Evolutionary conservation across 2,797 vertebrate species (phyloP).

Genomic region (Nyctibius grandis): DNA sequence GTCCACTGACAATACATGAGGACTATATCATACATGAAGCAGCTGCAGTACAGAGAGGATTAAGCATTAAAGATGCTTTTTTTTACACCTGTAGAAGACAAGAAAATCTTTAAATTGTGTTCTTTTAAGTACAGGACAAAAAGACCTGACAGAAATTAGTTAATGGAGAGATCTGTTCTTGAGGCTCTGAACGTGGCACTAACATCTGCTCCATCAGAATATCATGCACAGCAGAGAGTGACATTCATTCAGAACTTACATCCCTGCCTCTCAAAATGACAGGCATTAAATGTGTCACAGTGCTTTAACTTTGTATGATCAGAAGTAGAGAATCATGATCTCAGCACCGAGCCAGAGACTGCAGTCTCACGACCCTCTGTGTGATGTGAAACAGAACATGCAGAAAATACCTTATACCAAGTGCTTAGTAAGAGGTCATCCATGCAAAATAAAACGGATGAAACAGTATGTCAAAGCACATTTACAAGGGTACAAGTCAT

Average conservation of each 20-base stretch:
- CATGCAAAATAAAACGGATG: background rate
- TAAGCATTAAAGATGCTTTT: conserved; percentile 55
- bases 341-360: background rate
- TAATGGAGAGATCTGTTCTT: background rate
- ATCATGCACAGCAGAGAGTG: background rate
- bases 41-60: conserved; percentile 56
- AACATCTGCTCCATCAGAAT: background rate
- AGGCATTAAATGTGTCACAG: background rate
- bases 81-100: conserved; percentile 57
- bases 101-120: conserved; percentile 28
- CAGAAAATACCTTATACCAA: background rate
- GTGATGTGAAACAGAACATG: background rate
- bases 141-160: background rate
- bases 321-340: background rate
- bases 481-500: background rate
- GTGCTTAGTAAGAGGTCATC: background rate
- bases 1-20: conserved; percentile 51
- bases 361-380: background rate
- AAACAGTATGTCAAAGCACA: background rate
- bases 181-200: background rate
- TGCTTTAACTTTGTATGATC: background rate
- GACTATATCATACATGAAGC: conserved; percentile 56
- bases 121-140: background rate
- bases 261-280: background rate
- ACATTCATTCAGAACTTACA: background rate